A percentile compares a stretch with the other conserved stretches of the same genome.
Evolutionary conservation across 1,140 invertebrate species (phyloP).

Genomic region (Coenobita brevimanus): DNA sequence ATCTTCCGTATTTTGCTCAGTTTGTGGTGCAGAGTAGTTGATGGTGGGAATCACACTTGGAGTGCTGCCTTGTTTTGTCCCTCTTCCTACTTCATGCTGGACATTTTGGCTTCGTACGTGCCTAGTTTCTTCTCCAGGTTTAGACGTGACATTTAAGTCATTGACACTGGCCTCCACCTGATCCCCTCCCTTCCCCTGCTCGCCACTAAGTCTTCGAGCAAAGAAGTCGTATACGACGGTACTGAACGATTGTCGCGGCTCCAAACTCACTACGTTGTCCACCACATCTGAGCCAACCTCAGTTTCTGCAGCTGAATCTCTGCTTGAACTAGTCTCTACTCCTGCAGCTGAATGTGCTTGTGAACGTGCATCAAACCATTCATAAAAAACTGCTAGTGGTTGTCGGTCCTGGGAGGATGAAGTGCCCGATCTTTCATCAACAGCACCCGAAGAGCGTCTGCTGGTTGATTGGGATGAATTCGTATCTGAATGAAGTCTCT

Average conservation of each 20-base stretch:
- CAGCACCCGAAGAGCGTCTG: too few relatives aligned
- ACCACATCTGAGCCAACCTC: not conserved
- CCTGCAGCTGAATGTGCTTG: not conserved
- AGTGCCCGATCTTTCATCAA: too few relatives aligned
- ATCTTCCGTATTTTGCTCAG: too few relatives aligned
- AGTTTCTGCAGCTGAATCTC: not conserved
- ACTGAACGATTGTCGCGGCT: not conserved
- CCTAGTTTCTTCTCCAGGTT: not conserved
- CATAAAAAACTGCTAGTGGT: not conserved
- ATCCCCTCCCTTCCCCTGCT: not conserved
- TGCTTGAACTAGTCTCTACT: not conserved
- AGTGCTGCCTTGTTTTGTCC: too few relatives aligned
- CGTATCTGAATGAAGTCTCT: not conserved
- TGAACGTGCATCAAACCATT: constrained; percentile 19
- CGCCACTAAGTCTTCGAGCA: not conserved
- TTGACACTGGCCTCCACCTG: too few relatives aligned
- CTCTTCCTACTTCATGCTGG: too few relatives aligned
- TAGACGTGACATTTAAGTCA: too few relatives aligned
- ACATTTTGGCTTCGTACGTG: not conserved
- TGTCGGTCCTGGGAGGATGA: too few relatives aligned
- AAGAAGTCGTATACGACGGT: not conserved
- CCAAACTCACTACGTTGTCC: not conserved
- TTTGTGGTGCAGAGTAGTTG: too few relatives aligned
- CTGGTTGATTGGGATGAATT: too few relatives aligned
- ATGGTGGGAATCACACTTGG: too few relatives aligned